phyloP scores from a whole-genome alignment of 2,888 invertebrate genomes.

The Apamea sordens region DNA sequence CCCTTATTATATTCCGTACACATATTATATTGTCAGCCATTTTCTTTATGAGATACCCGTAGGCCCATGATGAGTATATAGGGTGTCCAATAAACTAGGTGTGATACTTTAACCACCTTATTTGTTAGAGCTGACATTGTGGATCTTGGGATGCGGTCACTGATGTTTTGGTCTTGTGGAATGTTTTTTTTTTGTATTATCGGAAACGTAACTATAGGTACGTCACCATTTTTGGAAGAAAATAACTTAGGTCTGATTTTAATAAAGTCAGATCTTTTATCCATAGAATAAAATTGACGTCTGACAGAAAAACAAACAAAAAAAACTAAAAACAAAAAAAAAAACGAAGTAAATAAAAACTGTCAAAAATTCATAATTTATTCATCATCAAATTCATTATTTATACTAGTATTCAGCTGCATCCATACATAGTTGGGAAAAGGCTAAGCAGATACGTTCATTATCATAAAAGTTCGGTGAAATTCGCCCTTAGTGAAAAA shows the following conservation, averaged over 20 bases:
- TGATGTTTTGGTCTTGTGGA: not conserved
- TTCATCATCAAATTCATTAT: not conserved
- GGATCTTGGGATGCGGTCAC: not conserved
- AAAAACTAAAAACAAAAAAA: too few relatives aligned
- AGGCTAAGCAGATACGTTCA: too few relatives aligned
- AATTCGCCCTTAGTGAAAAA: not conserved
- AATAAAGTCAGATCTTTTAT: not conserved
- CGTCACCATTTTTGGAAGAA: not conserved
- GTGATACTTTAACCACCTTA: slow-evolving; percentile 41
- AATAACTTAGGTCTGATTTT: not conserved
- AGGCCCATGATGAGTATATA: slow-evolving; percentile 26
- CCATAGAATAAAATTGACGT: not conserved
- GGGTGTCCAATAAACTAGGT: slow-evolving; percentile 48
- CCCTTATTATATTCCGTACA: slow-evolving; percentile 62
- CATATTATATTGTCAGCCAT: slow-evolving; percentile 56
- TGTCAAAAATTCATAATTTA: not conserved
- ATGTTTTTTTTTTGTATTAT: not conserved
- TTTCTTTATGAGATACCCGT: slow-evolving; percentile 54
- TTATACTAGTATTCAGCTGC: too few relatives aligned
- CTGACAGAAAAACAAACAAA: too few relatives aligned
- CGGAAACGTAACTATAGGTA: not conserved
- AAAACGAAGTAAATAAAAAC: too few relatives aligned
- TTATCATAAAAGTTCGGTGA: not conserved
- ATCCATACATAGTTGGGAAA: too few relatives aligned
- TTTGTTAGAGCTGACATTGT: slow-evolving; percentile 30